Evolutionary conservation across 2,797 vertebrate genomes (phyloP).

Genomic region (Hypotaenidia okinawae): DNA sequence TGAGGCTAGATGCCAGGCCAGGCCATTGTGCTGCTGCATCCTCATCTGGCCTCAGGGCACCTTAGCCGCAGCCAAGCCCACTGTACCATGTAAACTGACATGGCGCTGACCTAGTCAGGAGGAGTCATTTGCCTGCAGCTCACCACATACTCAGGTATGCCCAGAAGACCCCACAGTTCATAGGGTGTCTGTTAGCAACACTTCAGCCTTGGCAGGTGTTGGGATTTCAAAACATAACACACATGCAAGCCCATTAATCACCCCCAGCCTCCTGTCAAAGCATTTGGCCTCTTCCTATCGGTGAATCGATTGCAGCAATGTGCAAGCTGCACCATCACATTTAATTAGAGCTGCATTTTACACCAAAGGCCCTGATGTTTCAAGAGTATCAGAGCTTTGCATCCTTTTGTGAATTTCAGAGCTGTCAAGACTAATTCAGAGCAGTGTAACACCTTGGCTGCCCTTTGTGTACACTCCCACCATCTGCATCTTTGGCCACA

Average conservation of each 20-base stretch:
- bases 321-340: not conserved
- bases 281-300: fast-evolving
- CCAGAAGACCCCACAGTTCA: not conserved
- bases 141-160: fast-evolving
- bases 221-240: not conserved
- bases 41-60: not conserved
- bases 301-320: not conserved
- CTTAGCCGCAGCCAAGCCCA: not conserved
- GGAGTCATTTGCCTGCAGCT: not conserved
- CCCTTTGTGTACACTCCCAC: fast-evolving
- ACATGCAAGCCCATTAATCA: not conserved
- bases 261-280: not conserved
- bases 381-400: not conserved
- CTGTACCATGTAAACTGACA: fast-evolving
- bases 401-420: not conserved
- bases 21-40: not conserved
- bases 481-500: not conserved
- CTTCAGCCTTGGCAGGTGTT: not conserved
- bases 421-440: not conserved
- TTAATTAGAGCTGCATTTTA: not conserved
- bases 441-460: not conserved
- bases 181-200: fast-evolving
- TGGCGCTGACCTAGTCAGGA: not conserved
- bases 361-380: not conserved
- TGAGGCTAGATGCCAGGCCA: not conserved